Percentiles rank a stretch among this genome's conserved stretches.
Conservation (phyloP, 2,888 invertebrate species). For the Pyrochroa serraticornis region DNA sequence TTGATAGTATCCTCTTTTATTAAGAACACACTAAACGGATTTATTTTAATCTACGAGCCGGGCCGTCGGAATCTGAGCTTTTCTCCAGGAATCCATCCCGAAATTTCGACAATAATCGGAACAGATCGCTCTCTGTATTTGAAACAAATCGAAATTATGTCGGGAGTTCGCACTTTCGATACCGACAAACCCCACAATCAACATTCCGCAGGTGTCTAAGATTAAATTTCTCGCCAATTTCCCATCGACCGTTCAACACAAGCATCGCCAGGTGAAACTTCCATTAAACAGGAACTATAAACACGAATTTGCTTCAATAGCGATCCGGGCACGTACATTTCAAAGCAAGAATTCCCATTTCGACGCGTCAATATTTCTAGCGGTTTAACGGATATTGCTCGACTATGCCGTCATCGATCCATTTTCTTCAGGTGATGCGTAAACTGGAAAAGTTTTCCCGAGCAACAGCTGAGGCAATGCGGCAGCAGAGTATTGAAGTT, state of each 20-base stretch:
- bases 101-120: not conserved
- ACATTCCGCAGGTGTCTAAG: constrained; percentile 31
- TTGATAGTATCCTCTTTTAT: constrained; percentile 48
- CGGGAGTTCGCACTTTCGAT: not conserved
- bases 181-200: constrained; percentile 23
- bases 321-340: constrained; percentile 5
- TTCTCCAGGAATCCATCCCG: not conserved
- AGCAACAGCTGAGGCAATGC: too few species aligned
- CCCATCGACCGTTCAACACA: not conserved
- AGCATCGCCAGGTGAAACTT: constrained; percentile 18
- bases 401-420: too few species aligned
- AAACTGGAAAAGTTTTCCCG: too few species aligned
- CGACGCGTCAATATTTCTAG: too few species aligned
- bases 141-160: not conserved
- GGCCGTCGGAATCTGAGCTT: not conserved
- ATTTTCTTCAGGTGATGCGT: too few species aligned
- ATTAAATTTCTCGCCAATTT: constrained; percentile 24
- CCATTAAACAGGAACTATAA: constrained; percentile 15
- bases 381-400: too few species aligned
- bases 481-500: too few species aligned
- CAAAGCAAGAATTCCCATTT: constrained; percentile 20
- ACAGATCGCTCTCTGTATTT: not conserved
- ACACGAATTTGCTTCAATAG: constrained; percentile 9
- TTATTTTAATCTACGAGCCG: constrained; percentile 48
- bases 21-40: constrained; percentile 50